Evolutionary conservation across 2,888 invertebrate species (phyloP), one percentile per base, ranked within the genome.

Genomic region (Sinohyriopsis cumingii): DNA sequence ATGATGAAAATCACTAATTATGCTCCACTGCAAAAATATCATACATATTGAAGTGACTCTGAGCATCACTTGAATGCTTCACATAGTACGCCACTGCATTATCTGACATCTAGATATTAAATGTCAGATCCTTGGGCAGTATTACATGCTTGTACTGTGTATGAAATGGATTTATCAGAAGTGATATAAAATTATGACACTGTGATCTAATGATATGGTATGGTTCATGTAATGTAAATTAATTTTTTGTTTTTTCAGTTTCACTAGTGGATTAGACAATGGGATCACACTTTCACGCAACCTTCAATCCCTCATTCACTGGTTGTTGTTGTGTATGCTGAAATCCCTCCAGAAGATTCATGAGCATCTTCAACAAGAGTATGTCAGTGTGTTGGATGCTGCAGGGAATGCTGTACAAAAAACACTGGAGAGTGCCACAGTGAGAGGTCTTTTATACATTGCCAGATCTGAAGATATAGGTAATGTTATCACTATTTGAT

Each of bases 261-360:
- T 85, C 69, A 84, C 81, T 63, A 84, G 81, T 61, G 96, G 96
- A 90, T 94, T 95, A 69, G 97, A 97, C 87, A 96, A 97, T 89
- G 94, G 95, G 81, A 92, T 95, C 22, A 90, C 95, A n/a, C 78
- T 91, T 55, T 95, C 96, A 0, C 93, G 82, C 28, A 78, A 84
- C n/a, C 68, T 88, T 64, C 83, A 96, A 22, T 94, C 95, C 0
- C 93, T 96, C 59, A 94, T 89, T 1, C 83, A 87, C 73, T 88
- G 90, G 83, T 76, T 89, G 19, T 80, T 88, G 54, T 83, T 87
- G 55, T 85, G 87, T 64, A 81, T 89, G 65, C 80, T 84, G 54
- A 87, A 86, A 71, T 87, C 87, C 20, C 79, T 90, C 22, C 87
- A 88, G 73, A 84, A 83, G 69, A 72, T 88, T 54, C 83, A 82